Evolutionary conservation across 2,888 invertebrate genomes (phyloP), one percentile per base, ranked within the genome.

Genomic region (Reticulitermes lucifugus): DNA sequence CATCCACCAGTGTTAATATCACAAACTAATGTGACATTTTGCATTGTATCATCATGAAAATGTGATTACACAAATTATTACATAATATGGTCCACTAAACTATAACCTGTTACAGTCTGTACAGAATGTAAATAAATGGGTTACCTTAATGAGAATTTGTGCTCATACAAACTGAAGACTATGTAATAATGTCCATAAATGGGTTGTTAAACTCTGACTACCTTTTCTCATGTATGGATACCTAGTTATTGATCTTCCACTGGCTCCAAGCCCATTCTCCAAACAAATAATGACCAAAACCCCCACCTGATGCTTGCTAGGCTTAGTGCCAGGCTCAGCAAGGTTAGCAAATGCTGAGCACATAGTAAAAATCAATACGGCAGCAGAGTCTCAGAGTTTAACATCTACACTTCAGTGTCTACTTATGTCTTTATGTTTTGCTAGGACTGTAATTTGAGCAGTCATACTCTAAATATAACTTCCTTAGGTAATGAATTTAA

Each of bases 241-340:
- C 14, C 2, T 18, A 51, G 9, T n/a, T 29, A 77, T n/a, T 70
- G 81, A 81, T 81, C 35, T 80, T 41, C 81, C 70, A n/a, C 65
- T 81, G 81, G 21, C n/a, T 77, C 41, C 21, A n/a, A 77, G 77
- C 12, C 77, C 46, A 73, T 46, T 10, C 21, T 77, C 46, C 25
- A 60, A 81, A 81, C 81, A 70, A 65, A 81, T 43, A 70, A 65
- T 81, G 43, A 46, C 60, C 41, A 80, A 70, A 46, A 70, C 70
- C 81, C 29, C 81, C 79, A 51, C 29, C 25, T 25, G 55, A 55
- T 79, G 55, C 46, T 46, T 79, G 55, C 46, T 46, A 51, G 51
- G 18, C 29, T 79, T 41, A 70, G 81, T 81, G 43, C 81, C 81
- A 81, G 81, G 81, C 46, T 81, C 65, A 43, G 81, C 81, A 65